A percentile compares a stretch with the other conserved stretches of the same genome.
Conservation (phyloP, 2,797 vertebrate genomes). For the Enteromius radiatus region DNA sequence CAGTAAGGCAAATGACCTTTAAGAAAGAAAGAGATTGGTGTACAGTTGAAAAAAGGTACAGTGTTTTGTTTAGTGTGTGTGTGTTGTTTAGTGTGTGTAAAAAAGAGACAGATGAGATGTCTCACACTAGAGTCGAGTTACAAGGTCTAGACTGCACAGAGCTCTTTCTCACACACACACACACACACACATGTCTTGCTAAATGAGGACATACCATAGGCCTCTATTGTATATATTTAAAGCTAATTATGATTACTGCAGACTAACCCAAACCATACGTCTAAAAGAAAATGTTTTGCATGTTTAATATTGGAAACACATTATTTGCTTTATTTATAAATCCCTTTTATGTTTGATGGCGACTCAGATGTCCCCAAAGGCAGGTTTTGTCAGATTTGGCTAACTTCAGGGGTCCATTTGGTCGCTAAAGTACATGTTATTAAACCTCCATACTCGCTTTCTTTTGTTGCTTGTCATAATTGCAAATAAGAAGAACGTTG, state of each 20-base stretch:
- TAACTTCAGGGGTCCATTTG: neutral
- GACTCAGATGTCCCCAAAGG: slow-evolving; percentile 18
- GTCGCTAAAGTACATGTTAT: slow-evolving; percentile 6
- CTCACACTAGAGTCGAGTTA: slow-evolving; percentile 57
- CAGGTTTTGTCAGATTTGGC: slow-evolving; percentile 1
- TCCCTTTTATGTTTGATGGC: neutral
- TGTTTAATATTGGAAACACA: slow-evolving; percentile 17
- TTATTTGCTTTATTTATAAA: slow-evolving; percentile 19
- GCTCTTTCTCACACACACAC: slow-evolving; percentile 15
- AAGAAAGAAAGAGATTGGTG: neutral
- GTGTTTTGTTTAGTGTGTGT: slow-evolving; percentile 9
- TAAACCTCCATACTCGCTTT: neutral
- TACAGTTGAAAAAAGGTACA: neutral
- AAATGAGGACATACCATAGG: slow-evolving; percentile 19
- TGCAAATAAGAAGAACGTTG: slow-evolving; percentile 1
- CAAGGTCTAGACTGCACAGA: slow-evolving; percentile 48
- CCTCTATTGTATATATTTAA: slow-evolving; percentile 27
- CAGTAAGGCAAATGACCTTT: neutral
- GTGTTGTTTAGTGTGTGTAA: slow-evolving; percentile 4
- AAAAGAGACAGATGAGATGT: slow-evolving; percentile 25
- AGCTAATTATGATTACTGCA: slow-evolving; percentile 12
- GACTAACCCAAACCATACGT: slow-evolving; percentile 1
- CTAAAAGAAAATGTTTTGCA: slow-evolving; percentile 16
- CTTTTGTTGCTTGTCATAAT: slow-evolving; percentile 10
- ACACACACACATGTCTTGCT: neutral